Conservation (phyloP, 2,888 invertebrate species). For the Papilio gigon region DNA sequence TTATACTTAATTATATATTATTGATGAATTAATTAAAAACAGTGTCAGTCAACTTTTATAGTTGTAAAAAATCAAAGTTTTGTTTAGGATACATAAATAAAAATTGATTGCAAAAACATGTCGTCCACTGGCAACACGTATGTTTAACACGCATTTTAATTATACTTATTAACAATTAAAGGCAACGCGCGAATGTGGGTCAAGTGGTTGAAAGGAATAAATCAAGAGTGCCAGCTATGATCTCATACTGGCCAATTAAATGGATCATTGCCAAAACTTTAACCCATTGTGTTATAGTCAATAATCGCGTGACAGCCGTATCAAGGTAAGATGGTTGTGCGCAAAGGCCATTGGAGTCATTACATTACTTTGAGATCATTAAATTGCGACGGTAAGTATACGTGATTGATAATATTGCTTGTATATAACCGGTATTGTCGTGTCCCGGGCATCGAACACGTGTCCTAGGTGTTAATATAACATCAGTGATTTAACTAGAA, state of each 20-base stretch:
- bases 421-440: constrained; percentile 36
- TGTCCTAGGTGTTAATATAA: background rate
- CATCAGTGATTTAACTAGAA: background rate
- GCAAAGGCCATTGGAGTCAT: constrained; percentile 69
- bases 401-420: constrained; percentile 65
- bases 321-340: constrained; percentile 50
- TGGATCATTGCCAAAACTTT: constrained; percentile 50
- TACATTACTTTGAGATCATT: constrained; percentile 77
- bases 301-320: constrained; percentile 47
- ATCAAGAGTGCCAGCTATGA: constrained; percentile 76
- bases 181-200: constrained; percentile 78
- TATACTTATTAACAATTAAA: constrained; percentile 82
- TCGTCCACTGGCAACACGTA: constrained; percentile 43
- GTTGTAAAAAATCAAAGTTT: constrained; percentile 27
- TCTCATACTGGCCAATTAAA: constrained; percentile 64
- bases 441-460: background rate
- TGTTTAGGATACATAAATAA: background rate
- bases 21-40: constrained; percentile 33
- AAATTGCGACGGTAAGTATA: constrained; percentile 61
- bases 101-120: background rate
- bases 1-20: constrained; percentile 37
- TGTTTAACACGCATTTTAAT: constrained; percentile 80
- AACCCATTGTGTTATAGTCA: constrained; percentile 50
- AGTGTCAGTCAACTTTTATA: constrained; percentile 24
- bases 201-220: constrained; percentile 81